Conservation (phyloP, 2,888 invertebrate species). For the Pterobdella sp. region DNA sequence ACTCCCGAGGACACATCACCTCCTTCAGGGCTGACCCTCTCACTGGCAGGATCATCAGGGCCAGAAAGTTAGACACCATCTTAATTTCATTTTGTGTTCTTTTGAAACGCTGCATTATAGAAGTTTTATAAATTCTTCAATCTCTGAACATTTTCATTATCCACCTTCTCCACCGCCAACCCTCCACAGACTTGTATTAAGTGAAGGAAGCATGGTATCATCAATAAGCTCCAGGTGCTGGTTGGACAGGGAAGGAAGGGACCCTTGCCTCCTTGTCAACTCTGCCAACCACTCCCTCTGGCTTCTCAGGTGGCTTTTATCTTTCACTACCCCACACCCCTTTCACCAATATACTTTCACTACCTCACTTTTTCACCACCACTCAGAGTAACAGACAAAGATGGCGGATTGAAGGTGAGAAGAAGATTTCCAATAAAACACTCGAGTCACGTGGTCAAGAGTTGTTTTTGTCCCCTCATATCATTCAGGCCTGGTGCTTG, state of each 20-base stretch:
- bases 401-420: conserved; percentile 62
- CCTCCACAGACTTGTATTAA: conserved; percentile 50
- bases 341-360: background rate
- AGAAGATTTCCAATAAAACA: conserved; percentile 63
- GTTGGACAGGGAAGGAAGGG: conserved; percentile 67
- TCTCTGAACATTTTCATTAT: background rate
- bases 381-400: conserved; percentile 56
- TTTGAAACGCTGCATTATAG: background rate
- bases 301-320: conserved; percentile 57
- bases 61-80: conserved; percentile 55
- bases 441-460: conserved; percentile 56
- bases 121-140: background rate
- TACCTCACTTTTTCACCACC: background rate
- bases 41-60: conserved; percentile 63
- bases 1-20: conserved; percentile 66
- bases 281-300: conserved; percentile 68
- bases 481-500: conserved; percentile 73
- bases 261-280: conserved; percentile 70
- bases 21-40: conserved; percentile 65
- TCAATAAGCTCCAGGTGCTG: conserved; percentile 71
- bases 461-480: conserved; percentile 75
- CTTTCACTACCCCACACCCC: background rate
- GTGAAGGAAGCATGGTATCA: conserved; percentile 63
- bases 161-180: background rate
- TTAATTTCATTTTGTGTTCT: background rate